Evolutionary conservation across 2,113 vertebrate genomes (phyloP), one percentile per base, ranked within the genome.

Genomic region (Austrofundulus limnaeus): DNA sequence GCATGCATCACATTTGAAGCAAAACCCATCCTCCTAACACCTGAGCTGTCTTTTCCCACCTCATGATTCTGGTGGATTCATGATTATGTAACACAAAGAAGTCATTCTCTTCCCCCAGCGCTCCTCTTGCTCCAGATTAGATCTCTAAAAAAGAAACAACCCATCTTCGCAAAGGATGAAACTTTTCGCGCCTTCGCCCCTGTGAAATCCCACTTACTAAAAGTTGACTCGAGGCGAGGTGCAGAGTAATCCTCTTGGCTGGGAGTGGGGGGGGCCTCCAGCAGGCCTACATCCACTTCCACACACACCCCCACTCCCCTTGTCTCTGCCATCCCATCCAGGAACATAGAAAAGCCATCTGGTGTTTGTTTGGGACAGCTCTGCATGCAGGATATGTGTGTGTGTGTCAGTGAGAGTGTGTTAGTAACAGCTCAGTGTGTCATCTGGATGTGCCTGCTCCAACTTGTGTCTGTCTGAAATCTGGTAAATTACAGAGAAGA

Each of bases 281-380:
- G 45, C 54, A 68, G 81, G 74, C 64, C 23, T 42, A 42, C 80
- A 67, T 85, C 70, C 65, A 84, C 73, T 72, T 64, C 76, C 72
- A 54, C n/a, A n/a, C n/a, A n/a, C n/a, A n/a, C 67, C 56, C 31
- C 61, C 17, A 3, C 57, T 46, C 38, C 51, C 41, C 61, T n/a
- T 52, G 45, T 31, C 69, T 63, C 66, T 37, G 82, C 83, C 84
- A 83, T 87, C 82, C 86, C 78, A 68, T 89, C 83, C 89, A 86
- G 83, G 77, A 89, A 82, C 79, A 46, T 7, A 82, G 84, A 81
- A 82, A 80, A 84, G 86, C 91, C 91, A 92, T 92, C 92, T 92
- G 92, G 90, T 92, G 88, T 92, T 91, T 92, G 87, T 88, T 88
- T 88, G 85, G 87, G 85, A 86, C 78, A 83, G 74, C 83, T 85